phyloP scores from a whole-genome alignment of 2,113 vertebrate genomes.

The Rostratula benghalensis region DNA sequence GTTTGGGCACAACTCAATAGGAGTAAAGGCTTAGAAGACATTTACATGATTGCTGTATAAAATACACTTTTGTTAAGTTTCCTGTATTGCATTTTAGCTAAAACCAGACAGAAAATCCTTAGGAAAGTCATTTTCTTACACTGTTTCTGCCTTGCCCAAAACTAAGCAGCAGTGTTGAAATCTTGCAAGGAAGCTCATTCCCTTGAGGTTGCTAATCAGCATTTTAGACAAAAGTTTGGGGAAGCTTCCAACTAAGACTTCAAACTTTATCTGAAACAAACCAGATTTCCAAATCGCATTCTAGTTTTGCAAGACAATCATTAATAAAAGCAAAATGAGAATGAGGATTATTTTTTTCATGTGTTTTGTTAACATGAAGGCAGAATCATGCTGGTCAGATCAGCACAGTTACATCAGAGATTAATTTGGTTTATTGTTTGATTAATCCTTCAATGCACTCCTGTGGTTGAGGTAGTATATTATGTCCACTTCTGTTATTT shows the following conservation, averaged over 20 bases:
- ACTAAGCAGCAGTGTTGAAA: not conserved
- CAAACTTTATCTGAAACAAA: conserved; percentile 53
- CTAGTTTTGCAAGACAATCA: conserved; percentile 10
- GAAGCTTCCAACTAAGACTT: conserved; percentile 38
- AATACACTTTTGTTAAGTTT: not conserved
- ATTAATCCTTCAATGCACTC: conserved; percentile 46
- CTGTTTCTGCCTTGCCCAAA: not conserved
- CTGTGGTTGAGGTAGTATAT: conserved; percentile 5
- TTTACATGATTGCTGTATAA: not conserved
- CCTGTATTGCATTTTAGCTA: not conserved
- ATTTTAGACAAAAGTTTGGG: conserved; percentile 31
- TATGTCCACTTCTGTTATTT: conserved; percentile 36
- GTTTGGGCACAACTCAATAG: not conserved
- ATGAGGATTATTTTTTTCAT: conserved; percentile 16
- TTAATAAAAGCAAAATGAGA: conserved; percentile 33
- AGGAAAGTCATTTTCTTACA: not conserved
- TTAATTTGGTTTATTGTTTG: conserved; percentile 47
- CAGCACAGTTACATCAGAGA: conserved; percentile 1
- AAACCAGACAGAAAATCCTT: conserved; percentile 6
- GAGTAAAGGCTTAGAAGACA: not conserved
- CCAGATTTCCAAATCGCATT: conserved; percentile 30
- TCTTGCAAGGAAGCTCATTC: conserved; percentile 19
- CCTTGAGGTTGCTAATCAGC: conserved; percentile 45
- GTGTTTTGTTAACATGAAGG: conserved; percentile 17
- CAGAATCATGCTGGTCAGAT: not conserved